Evolutionary conservation across 1,140 invertebrate species (phyloP), one percentile per base, ranked within the genome.

Genomic region (Panonychus citri): DNA sequence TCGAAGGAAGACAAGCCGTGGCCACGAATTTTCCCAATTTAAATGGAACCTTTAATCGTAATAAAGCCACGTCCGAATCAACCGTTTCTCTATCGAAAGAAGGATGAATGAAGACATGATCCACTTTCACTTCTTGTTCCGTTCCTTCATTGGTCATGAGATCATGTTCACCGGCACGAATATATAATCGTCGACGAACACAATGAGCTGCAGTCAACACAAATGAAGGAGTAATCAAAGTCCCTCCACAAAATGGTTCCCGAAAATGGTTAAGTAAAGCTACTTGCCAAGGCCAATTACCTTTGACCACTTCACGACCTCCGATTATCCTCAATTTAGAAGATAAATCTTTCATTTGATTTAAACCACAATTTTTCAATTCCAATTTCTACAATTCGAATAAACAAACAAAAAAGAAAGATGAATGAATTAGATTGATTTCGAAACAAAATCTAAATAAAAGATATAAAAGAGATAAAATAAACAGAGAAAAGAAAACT

Each of bases 151-250:
- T 70, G 19, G 72, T 65, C 13, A 75, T 73, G 25, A 85, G 68
- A 70, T 88, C 78, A 65, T 86, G 78, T 64, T 93, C 88, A 10
- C 86, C 87, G 8, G 91, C 71, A 17, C 82, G 75, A 17, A 90
- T 81, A 60, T 79, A 81, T 4, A 94, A 73, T 15, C 77, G 74
- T 60, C 78, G 80, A 54, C 82, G 82, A 13, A 77, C 78, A 68
- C 88, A 94, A 67, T 93, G 88, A 1, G 85, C 86, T 19, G 87
- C 87, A 1, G 88, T 93, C 25, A 93, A 70, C 13, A 93, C 81
- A 86, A 87, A 94, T 25, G 76, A 71, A 0, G 83, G 76, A 1
- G 81, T 79, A 39, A 95, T 78, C 24, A 95, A 66, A 3, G 87
- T 91, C 5, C 88, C 89, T 0, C 86, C 87, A 65, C 88, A 95